These are phyloP conservation scores for Brachycybe producta DNA, from an alignment of 2,888 invertebrate species.

Conservation along the genomic window DNA sequence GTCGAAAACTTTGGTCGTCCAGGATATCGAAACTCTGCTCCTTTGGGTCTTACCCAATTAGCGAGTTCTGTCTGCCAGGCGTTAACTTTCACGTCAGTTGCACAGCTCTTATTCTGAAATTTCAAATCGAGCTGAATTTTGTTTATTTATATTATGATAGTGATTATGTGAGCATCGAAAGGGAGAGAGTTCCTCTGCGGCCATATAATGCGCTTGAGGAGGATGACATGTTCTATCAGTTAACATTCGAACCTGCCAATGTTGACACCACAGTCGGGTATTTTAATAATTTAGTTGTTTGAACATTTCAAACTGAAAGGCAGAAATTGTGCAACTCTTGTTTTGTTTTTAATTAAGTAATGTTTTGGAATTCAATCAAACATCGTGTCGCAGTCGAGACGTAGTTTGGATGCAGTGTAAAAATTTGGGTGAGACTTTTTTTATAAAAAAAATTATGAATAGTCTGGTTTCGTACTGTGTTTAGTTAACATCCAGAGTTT, in stretches of 20 bases:
- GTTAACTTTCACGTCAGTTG: conserved; percentile 53
- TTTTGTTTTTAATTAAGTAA: conserved; percentile 7
- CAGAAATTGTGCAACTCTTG: background rate
- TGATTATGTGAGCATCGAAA: conserved; percentile 17
- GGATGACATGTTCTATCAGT: background rate
- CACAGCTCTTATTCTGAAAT: no score
- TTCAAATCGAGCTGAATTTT: conserved; percentile 3
- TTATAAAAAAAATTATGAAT: no score
- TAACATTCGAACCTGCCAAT: background rate
- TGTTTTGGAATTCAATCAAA: conserved; percentile 44
- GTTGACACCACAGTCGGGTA: background rate
- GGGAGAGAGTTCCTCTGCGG: conserved; percentile 10
- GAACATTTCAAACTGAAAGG: background rate
- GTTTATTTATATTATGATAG: conserved; percentile 11
- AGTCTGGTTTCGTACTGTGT: background rate
- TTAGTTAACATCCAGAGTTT: background rate
- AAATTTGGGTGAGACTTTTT: conserved; percentile 33
- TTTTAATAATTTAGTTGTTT: background rate
- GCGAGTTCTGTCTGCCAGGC: conserved; percentile 61
- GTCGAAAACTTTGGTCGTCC: conserved; percentile 45
- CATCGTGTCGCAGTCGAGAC: conserved; percentile 47
- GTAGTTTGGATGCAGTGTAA: conserved; percentile 54
- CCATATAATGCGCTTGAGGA: background rate
- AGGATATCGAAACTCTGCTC: conserved; percentile 25
- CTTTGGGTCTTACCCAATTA: conserved; percentile 45